Base-by-base conservation (phyloP, 53 echinoderm and acorn worm genomes). In the Hippasteria phrygiana region DNA sequence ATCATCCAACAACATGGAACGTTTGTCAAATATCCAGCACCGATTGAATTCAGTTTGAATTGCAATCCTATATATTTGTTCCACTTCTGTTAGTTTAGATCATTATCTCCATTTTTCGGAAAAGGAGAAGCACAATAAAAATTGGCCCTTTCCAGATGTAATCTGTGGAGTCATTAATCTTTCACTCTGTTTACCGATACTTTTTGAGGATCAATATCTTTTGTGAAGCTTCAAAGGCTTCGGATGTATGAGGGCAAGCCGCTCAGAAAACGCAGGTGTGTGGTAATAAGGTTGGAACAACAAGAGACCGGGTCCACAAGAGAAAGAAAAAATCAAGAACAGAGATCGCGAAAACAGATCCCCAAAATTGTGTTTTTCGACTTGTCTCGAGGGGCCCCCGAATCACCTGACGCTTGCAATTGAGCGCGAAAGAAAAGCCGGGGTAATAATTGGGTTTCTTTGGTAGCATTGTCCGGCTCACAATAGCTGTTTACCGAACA, bases 401-500 rank as follows among this genome's bases (percentile, higher is more conserved):
- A 10, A 18, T 6, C 73, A 3, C 41, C 41, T 11, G 41, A 55
- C 62, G 11, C 62, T 26, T 62, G 59, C 79, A 62, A 79, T 79
- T 59, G 79, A 62, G 59, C 79, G 79, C 59, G 59, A 79, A 13
- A 5, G 56, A 33, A 42, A 37, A 51, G 55, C 35, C 77, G 33
- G 1, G 33, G 12, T n/a, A 26, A 40, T 55, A 79, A 24, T 36
- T 24, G 79, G 79, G 79, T 38, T 24, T 37, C 42, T 14, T 62
- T 79, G 10, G 56, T 31, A 39, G 36, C 54, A 40, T 79, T 79
- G 79, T 79, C 12, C 55, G n/a, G 5, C 79, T 24, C 40, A 79
- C 79, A 79, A 79, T 56, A 62, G 56, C 39, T 79, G 79, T 79
- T 79, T 79, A 79, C 79, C 10, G 40, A 56, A n/a, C 18, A 7